phyloP scores from a whole-genome alignment of 2,888 invertebrate species.

The Sabellastarte sp. region DNA sequence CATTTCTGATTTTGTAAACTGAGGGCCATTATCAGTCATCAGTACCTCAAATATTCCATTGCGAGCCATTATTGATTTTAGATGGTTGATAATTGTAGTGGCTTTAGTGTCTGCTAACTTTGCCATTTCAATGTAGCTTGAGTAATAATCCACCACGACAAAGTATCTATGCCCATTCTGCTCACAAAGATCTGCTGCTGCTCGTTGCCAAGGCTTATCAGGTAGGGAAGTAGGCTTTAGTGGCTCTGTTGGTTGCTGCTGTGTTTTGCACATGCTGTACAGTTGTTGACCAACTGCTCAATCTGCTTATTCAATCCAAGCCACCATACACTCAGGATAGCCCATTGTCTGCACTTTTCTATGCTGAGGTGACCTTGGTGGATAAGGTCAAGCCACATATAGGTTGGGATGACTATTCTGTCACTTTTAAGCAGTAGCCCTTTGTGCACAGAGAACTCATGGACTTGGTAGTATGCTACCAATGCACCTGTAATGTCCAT shows the following conservation, averaged over 20 bases:
- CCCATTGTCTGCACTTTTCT: background rate
- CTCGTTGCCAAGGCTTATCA: background rate
- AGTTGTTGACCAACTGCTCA: background rate
- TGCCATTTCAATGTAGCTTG: background rate
- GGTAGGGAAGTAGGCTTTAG: background rate
- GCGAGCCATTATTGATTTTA: background rate
- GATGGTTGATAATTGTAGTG: background rate
- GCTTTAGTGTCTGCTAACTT: background rate
- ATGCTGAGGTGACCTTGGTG: background rate
- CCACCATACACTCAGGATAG: background rate
- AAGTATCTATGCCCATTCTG: background rate
- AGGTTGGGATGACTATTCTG: background rate
- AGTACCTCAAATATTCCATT: background rate
- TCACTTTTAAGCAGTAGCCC: background rate
- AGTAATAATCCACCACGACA: background rate
- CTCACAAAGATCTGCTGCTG: background rate
- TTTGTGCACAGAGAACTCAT: background rate
- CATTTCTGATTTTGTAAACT: background rate
- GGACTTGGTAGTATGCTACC: background rate
- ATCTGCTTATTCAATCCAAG: background rate
- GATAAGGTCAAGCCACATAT: background rate
- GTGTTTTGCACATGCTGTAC: no score
- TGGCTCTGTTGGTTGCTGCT: no score
- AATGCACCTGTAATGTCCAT: background rate
- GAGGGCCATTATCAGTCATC: background rate